These are phyloP conservation scores for Euplagia quadripunctaria DNA, from an alignment of 2,888 invertebrate genomes.

Conservation along the genomic window DNA sequence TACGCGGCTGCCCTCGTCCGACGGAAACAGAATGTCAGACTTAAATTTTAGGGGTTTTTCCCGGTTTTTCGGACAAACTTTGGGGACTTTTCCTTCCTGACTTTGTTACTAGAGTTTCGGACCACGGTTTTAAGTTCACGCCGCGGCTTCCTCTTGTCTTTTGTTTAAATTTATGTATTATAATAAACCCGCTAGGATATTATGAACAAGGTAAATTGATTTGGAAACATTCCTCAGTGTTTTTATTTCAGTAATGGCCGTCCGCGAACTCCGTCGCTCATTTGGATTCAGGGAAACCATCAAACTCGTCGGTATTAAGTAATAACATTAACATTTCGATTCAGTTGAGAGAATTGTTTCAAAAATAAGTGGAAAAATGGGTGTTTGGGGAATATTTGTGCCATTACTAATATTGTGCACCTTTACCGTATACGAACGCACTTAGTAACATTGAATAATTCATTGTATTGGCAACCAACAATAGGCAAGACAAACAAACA, in stretches of 20 bases:
- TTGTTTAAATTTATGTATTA: slow-evolving; percentile 75
- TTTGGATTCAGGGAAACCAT: slow-evolving; percentile 46
- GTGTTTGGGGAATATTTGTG: slow-evolving; percentile 23
- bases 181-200: slow-evolving; percentile 72
- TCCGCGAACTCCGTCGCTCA: slow-evolving; percentile 23
- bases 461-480: slow-evolving; percentile 60
- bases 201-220: slow-evolving; percentile 70
- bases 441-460: slow-evolving; percentile 53
- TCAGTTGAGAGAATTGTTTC: slow-evolving; percentile 30
- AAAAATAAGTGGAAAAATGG: slow-evolving; percentile 24
- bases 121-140: slow-evolving; percentile 73
- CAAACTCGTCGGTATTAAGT: slow-evolving; percentile 46
- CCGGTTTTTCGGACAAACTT: slow-evolving; percentile 75
- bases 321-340: slow-evolving; percentile 36
- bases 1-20: slow-evolving; percentile 70
- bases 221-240: slow-evolving; percentile 59
- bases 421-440: slow-evolving; percentile 34
- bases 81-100: slow-evolving; percentile 80
- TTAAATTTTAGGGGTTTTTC: slow-evolving; percentile 79
- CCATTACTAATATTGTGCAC: slow-evolving; percentile 32
- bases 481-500: slow-evolving; percentile 57
- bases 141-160: slow-evolving; percentile 73
- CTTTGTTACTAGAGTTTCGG: slow-evolving; percentile 75
- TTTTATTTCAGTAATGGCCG: slow-evolving; percentile 53
- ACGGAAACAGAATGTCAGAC: slow-evolving; percentile 78